Evolutionary conservation across 2,797 vertebrate species (phyloP).

Genomic region (Chiroxiphia lanceolata): DNA sequence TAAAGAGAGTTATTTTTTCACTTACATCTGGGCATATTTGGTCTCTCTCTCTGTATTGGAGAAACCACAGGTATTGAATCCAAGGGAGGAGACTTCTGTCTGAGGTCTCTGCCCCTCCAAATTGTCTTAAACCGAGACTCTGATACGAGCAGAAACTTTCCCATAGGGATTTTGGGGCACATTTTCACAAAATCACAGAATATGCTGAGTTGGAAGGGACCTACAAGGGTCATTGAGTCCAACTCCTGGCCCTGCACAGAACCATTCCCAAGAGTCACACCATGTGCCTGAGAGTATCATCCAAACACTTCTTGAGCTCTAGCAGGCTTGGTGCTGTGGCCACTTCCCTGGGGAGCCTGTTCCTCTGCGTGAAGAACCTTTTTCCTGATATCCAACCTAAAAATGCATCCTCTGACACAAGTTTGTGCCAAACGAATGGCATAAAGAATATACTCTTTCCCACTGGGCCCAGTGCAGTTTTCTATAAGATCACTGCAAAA

Average conservation of each 20-base stretch:
- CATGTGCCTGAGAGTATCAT: fast-evolving
- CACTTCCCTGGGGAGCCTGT: neutral
- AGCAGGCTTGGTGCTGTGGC: neutral
- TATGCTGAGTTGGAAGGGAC: neutral
- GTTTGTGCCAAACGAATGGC: neutral
- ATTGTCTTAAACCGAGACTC: neutral
- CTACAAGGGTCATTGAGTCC: neutral
- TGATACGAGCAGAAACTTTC: neutral
- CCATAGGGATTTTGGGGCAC: neutral
- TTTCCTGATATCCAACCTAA: neutral
- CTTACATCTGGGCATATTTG: neutral
- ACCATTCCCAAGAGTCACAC: neutral
- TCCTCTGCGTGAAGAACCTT: neutral
- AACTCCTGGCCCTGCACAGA: neutral
- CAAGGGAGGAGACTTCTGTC: neutral
- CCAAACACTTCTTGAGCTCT: neutral
- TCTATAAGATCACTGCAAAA: neutral
- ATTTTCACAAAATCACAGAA: neutral
- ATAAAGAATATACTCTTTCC: neutral
- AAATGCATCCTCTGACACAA: neutral
- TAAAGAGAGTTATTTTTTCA: neutral
- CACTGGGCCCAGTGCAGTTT: neutral
- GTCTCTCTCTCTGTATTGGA: neutral
- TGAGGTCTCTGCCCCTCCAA: neutral
- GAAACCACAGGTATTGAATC: neutral